Evolutionary conservation across 2,797 vertebrate species (phyloP).

Genomic region (Gambelia wislizenii): DNA sequence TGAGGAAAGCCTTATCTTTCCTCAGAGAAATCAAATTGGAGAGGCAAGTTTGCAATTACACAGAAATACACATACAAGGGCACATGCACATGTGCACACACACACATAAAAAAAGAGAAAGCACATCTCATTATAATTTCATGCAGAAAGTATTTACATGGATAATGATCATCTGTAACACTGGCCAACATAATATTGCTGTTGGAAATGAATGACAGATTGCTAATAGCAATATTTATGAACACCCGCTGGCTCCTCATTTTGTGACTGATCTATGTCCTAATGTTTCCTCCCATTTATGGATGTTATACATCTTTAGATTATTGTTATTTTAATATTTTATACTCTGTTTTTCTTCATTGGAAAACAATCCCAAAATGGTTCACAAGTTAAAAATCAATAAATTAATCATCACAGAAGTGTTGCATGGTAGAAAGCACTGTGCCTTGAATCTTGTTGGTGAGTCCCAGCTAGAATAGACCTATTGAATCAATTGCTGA

Average conservation of each 20-base stretch:
- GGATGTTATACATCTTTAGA: not conserved
- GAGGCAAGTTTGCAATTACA: conserved; percentile 23
- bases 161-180: not conserved
- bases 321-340: not conserved
- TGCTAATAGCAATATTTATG: conserved; percentile 2
- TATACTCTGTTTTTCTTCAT: not conserved
- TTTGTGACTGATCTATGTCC: not conserved
- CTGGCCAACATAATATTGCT: not conserved
- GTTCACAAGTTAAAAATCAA: not conserved
- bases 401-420: not conserved
- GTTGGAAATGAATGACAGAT: not conserved
- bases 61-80: not conserved
- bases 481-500: no score
- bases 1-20: not conserved
- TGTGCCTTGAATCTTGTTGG: no score
- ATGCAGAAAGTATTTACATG: not conserved
- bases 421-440: no score
- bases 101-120: no score
- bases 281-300: not conserved
- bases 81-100: no score
- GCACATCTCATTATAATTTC: not conserved
- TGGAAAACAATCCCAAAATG: not conserved
- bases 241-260: not conserved
- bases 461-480: no score
- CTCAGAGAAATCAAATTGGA: conserved; percentile 8